These are phyloP conservation scores for Callipepla squamata DNA, from an alignment of 2,113 vertebrate species.

Conservation along the genomic window DNA sequence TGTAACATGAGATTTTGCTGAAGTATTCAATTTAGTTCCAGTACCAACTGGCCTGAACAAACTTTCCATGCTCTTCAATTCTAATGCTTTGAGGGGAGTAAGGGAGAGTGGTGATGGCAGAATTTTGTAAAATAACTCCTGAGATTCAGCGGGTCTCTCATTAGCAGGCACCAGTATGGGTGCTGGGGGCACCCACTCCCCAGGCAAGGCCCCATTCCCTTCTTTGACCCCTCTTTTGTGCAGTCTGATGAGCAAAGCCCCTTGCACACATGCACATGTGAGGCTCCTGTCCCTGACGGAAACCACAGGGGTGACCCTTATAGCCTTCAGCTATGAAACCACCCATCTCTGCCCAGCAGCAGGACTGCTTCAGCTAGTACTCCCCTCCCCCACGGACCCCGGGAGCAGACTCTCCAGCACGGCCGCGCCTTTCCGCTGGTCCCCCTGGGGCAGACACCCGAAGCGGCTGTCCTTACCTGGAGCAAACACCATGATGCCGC, in stretches of 20 bases:
- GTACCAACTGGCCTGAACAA: not conserved
- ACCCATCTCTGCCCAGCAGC: not conserved
- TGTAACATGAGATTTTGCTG: not conserved
- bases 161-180: not conserved
- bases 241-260: not conserved
- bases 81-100: not conserved
- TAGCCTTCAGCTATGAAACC: not conserved
- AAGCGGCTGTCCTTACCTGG: slow-evolving; percentile 77
- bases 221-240: not conserved
- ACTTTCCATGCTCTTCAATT: not conserved
- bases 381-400: not conserved
- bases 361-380: not conserved
- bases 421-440: not conserved
- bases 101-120: too few species aligned
- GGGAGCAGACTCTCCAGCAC: not conserved
- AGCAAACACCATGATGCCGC: slow-evolving; percentile 80
- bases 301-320: not conserved
- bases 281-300: not conserved
- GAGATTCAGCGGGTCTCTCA: not conserved
- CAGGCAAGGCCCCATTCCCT: not conserved
- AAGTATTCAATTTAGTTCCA: not conserved
- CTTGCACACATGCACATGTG: not conserved
- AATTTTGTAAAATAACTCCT: not conserved
- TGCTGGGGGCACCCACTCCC: not conserved
- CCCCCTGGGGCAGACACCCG: not conserved